A percentile compares a stretch with the other conserved stretches of the same genome.
Evolutionary conservation across 1,140 invertebrate species (phyloP).

Genomic region (Asobara japonica): DNA sequence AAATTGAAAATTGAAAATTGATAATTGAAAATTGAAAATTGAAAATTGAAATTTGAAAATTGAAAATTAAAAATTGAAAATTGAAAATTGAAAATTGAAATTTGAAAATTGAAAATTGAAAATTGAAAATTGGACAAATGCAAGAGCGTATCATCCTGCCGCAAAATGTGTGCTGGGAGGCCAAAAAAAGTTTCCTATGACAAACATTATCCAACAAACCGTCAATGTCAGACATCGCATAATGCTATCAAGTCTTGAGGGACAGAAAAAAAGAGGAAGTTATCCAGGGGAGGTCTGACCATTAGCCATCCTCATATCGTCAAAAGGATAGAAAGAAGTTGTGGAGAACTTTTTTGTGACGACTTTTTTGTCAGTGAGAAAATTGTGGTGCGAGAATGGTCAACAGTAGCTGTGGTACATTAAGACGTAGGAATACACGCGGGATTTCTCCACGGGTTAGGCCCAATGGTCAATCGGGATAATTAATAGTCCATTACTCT

Average conservation of each 20-base stretch:
- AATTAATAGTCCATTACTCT: conserved; percentile 61
- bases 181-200: too few species aligned
- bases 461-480: conserved; percentile 33
- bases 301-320: conserved; percentile 36
- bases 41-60: too few species aligned
- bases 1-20: too few species aligned
- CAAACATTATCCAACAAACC: too few species aligned
- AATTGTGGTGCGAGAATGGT: conserved; percentile 4
- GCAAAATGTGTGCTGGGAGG: too few species aligned
- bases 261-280: conserved; percentile 13
- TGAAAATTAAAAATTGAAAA: too few species aligned
- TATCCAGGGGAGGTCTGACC: conserved; percentile 21
- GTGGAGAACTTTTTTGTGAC: too few species aligned
- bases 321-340: conserved; percentile 10
- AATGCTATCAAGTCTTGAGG: background rate
- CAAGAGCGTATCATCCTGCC: too few species aligned
- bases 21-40: too few species aligned
- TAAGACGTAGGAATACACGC: conserved; percentile 22
- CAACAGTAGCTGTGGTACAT: conserved; percentile 14
- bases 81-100: too few species aligned
- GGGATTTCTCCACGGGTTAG: background rate
- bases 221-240: background rate
- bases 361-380: background rate
- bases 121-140: too few species aligned
- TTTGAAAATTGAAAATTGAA: too few species aligned